Evolutionary conservation across 2,888 invertebrate species (phyloP), one percentile per base, ranked within the genome.

Genomic region (Gastrophysa polygoni): DNA sequence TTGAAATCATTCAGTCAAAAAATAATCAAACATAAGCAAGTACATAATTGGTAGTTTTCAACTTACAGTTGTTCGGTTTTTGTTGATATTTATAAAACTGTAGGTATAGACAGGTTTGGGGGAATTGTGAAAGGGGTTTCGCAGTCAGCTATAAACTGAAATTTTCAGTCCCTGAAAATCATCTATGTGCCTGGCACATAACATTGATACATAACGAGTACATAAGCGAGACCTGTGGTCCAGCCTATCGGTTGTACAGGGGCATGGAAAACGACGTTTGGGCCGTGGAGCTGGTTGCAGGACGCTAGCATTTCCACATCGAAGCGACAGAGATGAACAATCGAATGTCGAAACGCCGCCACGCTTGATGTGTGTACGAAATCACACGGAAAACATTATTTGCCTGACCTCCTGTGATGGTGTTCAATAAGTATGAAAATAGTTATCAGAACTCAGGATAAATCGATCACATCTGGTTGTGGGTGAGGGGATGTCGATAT

Each of bases 131-230:
- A 73, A 76, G 76, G 80, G 81, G 78, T 78, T 78, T 80, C 81
- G 81, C 81, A 81, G 81, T 80, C 78, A 77, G 81, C 81, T 80
- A 80, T 80, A 78, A 79, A 81, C 81, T 81, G 80, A 81, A 80
- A 80, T 78, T 80, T 80, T 79, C 69, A 67, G 68, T 69, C 66
- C 69, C 68, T 66, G 70, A 68, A 68, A 66, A 66, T 61, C 63
- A 60, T 61, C 66, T 69, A 68, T 67, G 64, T 72, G 64, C 66
- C 60, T 38, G n/a, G 66, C 59, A 69, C 54, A 70, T 68, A 69
- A 67, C 60, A 55, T 34, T 55, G 44, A 50, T 63, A 62, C 55
- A 66, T 59, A 63, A 49, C 57, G 54, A 56, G 71, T 72, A 69
- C 63, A 71, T 72, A 69, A 59, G 66, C 64, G 63, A 58, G 64